These are phyloP conservation scores for Platorchestia sp. DNA, from an alignment of 1,140 invertebrate species.

Conservation along the genomic window DNA sequence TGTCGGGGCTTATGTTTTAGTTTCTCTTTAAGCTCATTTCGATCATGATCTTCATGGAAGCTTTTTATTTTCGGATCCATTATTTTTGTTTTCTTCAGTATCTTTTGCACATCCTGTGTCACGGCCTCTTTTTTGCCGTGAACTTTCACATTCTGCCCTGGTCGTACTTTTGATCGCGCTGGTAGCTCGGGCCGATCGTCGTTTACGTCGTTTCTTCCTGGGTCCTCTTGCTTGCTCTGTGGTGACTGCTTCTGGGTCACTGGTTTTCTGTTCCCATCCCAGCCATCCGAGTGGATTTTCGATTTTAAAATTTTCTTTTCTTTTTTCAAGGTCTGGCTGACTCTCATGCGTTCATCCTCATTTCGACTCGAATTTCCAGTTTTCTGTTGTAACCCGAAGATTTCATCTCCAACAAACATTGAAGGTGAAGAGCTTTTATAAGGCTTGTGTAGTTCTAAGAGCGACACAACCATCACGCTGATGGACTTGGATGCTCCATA, in stretches of 20 bases:
- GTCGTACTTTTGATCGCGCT: background rate
- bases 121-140: background rate
- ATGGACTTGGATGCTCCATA: background rate
- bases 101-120: background rate
- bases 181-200: background rate
- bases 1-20: background rate
- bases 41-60: background rate
- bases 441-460: background rate
- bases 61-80: background rate
- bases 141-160: background rate
- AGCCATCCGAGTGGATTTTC: background rate
- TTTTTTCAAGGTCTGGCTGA: background rate
- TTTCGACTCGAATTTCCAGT: background rate
- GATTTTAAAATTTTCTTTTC: background rate
- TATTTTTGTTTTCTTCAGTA: background rate
- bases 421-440: background rate
- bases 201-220: background rate
- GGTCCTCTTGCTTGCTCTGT: background rate
- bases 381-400: background rate
- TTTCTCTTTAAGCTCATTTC: background rate
- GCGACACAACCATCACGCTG: constrained; percentile 48
- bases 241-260: background rate
- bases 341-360: background rate
- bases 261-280: background rate
- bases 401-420: background rate